Evolutionary conservation across 2,113 vertebrate genomes (phyloP).

Genomic region (Bolborhynchus lineola): DNA sequence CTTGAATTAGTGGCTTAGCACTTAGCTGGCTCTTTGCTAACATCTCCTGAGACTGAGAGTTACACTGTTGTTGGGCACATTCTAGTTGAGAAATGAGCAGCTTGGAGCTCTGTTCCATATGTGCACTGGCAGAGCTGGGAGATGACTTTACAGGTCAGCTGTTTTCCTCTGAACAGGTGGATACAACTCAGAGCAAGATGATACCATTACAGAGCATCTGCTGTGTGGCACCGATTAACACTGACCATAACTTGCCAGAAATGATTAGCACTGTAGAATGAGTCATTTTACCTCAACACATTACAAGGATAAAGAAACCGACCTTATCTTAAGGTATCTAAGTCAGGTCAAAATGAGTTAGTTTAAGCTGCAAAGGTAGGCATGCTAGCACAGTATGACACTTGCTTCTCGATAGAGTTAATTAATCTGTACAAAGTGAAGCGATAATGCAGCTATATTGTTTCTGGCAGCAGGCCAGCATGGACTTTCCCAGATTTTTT

Average conservation of each 20-base stretch:
- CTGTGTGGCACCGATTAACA: background rate
- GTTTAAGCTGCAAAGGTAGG: background rate
- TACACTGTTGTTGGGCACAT: background rate
- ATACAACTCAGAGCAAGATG: constrained; percentile 11
- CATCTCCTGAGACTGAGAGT: background rate
- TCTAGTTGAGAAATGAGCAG: background rate
- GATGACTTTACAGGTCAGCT: constrained; percentile 14
- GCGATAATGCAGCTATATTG: background rate
- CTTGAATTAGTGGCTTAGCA: background rate
- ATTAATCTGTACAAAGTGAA: background rate
- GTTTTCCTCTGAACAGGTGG: constrained; percentile 21
- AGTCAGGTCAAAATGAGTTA: background rate
- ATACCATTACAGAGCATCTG: constrained; percentile 11
- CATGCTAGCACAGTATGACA: background rate
- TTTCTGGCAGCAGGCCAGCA: background rate
- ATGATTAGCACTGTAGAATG: background rate
- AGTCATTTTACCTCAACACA: background rate
- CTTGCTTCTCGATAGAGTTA: background rate
- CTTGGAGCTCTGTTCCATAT: background rate
- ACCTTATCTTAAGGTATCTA: background rate
- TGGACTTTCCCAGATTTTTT: background rate
- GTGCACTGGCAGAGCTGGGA: background rate
- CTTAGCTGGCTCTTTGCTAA: background rate
- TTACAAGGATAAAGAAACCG: background rate
- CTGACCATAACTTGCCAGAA: constrained; percentile 29